Percentiles rank a stretch among this genome's conserved stretches.
phyloP scores from a whole-genome alignment of 1,140 invertebrate genomes.

The Hypsibius dujardini region DNA sequence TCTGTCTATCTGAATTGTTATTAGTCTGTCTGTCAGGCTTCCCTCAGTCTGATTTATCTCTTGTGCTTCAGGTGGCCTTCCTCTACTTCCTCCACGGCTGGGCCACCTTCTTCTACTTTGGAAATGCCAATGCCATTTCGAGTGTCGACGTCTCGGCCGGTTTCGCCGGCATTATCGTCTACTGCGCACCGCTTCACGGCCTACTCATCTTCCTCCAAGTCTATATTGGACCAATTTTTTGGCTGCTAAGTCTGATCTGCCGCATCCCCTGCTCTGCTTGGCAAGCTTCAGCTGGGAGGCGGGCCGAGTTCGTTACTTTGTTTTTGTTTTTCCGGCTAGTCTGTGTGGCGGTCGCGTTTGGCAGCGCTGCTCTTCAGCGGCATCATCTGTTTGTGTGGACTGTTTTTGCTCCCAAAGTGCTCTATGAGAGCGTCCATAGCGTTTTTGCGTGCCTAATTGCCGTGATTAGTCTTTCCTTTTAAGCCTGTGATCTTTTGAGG shows the following conservation, averaged over 20 bases:
- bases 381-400: constrained; percentile 77
- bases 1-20: constrained; percentile 21
- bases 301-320: constrained; percentile 35
- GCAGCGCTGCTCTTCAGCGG: constrained; percentile 47
- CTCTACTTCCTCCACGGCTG: constrained; percentile 19
- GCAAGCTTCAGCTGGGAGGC: constrained; percentile 19
- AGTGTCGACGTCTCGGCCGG: constrained; percentile 71
- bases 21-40: constrained; percentile 19
- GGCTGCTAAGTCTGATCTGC: constrained; percentile 24
- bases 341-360: constrained; percentile 42
- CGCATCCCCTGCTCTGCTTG: constrained; percentile 12
- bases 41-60: constrained; percentile 11
- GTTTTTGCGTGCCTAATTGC: too few species aligned
- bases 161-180: constrained; percentile 60
- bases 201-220: constrained; percentile 45
- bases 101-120: constrained; percentile 37
- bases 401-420: constrained; percentile 70
- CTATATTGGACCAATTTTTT: constrained; percentile 34
- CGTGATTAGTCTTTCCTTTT: too few species aligned
- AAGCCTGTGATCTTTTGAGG: too few species aligned
- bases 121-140: constrained; percentile 70
- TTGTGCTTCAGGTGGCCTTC: background rate
- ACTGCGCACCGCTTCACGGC: constrained; percentile 46
- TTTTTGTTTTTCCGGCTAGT: constrained; percentile 36
- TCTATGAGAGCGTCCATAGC: constrained; percentile 46